These are phyloP conservation scores for Mionectes macconnelli DNA, from an alignment of 2,113 vertebrate genomes.

Conservation along the genomic window DNA sequence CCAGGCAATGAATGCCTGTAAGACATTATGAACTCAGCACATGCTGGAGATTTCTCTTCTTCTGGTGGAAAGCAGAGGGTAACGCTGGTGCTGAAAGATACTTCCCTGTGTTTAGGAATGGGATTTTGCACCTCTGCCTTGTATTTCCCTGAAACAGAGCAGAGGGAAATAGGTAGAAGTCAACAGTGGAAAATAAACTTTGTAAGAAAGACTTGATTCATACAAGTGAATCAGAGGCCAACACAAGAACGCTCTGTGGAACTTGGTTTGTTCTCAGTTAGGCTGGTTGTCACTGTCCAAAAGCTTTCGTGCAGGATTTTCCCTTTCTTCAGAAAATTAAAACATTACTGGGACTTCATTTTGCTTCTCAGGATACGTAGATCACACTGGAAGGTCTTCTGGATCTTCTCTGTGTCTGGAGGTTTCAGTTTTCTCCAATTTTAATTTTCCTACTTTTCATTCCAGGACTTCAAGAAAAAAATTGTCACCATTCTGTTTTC, in stretches of 20 bases:
- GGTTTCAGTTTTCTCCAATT: neutral
- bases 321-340: neutral
- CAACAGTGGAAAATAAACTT: neutral
- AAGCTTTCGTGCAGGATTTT: neutral
- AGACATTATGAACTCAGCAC: neutral
- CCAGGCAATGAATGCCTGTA: neutral
- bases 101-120: neutral
- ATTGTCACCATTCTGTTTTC: neutral
- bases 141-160: neutral
- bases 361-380: neutral
- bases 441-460: neutral
- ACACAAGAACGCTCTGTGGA: neutral
- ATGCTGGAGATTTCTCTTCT: neutral
- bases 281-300: neutral
- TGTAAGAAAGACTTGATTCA: neutral
- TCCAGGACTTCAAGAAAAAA: neutral
- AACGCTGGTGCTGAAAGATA: neutral
- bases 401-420: neutral
- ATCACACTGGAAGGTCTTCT: neutral
- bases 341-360: neutral
- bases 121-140: neutral
- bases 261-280: neutral
- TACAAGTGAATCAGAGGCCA: neutral
- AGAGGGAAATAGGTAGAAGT: neutral
- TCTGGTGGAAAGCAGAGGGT: neutral